Evolutionary conservation across 2,113 vertebrate genomes (phyloP).

Genomic region (Podarcis muralis): DNA sequence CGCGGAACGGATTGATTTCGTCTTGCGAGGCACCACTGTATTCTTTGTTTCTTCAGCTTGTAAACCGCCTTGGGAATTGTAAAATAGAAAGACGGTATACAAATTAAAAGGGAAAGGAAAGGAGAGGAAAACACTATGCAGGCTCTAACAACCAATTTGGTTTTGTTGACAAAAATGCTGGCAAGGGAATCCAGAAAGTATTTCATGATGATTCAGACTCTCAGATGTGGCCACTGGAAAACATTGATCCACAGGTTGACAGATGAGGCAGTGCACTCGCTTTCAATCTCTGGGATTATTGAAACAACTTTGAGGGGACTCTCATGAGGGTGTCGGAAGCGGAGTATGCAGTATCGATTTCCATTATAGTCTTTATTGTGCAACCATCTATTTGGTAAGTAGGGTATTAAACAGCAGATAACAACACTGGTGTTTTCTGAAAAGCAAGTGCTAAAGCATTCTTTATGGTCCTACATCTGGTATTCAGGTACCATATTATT

Average conservation of each 20-base stretch:
- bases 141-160: neutral
- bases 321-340: neutral
- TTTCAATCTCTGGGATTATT: neutral
- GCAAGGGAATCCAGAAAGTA: conserved; percentile 4
- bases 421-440: neutral
- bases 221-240: neutral
- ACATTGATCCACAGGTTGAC: conserved; percentile 12
- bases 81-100: too few species aligned
- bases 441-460: neutral
- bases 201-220: conserved; percentile 7
- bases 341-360: neutral
- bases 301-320: fast-evolving
- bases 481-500: neutral
- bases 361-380: conserved; percentile 17
- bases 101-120: too few species aligned
- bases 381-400: neutral
- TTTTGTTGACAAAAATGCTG: neutral
- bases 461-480: conserved; percentile 2
- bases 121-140: neutral
- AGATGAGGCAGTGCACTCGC: neutral
- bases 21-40: too few species aligned
- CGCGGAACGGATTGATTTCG: too few species aligned
- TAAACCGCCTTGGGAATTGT: too few species aligned
- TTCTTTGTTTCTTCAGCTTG: too few species aligned
- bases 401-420: neutral